Conservation (phyloP, 2,888 invertebrate genomes). For the Drosophila nr. medialis region DNA sequence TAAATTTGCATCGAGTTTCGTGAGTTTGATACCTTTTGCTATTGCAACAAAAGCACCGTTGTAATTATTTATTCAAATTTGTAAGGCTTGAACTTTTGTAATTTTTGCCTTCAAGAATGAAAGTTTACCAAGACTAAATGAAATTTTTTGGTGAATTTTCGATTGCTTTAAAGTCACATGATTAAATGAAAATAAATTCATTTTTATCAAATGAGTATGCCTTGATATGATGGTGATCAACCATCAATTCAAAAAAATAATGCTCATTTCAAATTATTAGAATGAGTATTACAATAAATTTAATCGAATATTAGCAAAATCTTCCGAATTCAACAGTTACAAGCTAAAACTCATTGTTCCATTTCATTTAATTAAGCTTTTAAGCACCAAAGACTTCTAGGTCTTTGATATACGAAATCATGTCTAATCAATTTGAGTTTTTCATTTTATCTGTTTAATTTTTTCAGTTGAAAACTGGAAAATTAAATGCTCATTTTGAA, state of each 20-base stretch:
- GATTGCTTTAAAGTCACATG: neutral
- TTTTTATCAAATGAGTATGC: neutral
- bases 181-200: neutral
- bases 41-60: neutral
- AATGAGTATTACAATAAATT: neutral
- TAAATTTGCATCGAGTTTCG: conserved; percentile 7
- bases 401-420: neutral
- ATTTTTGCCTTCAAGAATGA: conserved; percentile 8
- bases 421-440: neutral
- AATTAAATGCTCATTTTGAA: neutral
- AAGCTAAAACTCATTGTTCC: neutral
- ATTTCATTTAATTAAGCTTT: neutral
- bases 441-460: neutral
- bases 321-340: neutral
- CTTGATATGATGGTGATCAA: neutral
- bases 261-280: neutral
- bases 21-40: neutral
- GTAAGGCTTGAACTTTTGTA: neutral
- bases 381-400: neutral
- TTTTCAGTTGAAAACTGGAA: neutral
- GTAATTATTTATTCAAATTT: neutral
- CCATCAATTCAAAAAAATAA: neutral
- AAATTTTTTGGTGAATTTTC: neutral
- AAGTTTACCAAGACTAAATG: conserved; percentile 2
- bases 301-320: neutral